Evolutionary conservation across 2,888 invertebrate species (phyloP), one percentile per base, ranked within the genome.

Genomic region (Lepidocyrtoides sp.): DNA sequence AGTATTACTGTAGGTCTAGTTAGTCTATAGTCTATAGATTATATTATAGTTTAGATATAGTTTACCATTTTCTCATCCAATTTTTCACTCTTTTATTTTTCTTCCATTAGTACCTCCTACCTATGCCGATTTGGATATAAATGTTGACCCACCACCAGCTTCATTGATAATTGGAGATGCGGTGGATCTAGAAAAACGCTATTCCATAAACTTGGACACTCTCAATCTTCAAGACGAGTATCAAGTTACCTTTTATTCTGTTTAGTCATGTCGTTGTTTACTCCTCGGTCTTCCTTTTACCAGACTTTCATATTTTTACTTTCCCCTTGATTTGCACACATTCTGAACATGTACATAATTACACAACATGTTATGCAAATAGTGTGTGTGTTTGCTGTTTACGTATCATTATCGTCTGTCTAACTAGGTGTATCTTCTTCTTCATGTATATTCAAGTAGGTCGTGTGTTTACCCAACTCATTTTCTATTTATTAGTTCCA

Each of bases 41-140:
- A n/a, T n/a, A n/a, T n/a, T n/a, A n/a, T n/a, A n/a, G n/a, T n/a
- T n/a, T n/a, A n/a, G n/a, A n/a, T n/a, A n/a, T n/a, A 41, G 0
- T 41, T 41, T 0, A 44, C 41, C 14, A 8, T 75, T 75, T 83
- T 60, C 41, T 83, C 44, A 66, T 66, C 12, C 41, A 69, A 54
- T 44, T 48, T n/a, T n/a, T n/a, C n/a, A n/a, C n/a, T n/a, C n/a
- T n/a, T n/a, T n/a, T n/a, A n/a, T n/a, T n/a, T n/a, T n/a, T n/a
- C n/a, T n/a, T n/a, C n/a, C n/a, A 20, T 26, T 63, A 91, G 91
- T 91, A 83, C 91, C 91, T 36, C 91, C 91, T 32, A 91, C 86
- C n/a, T 91, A 91, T 51, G 91, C 86, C 32, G 91, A 91, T 87
- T 91, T 91, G 82, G 91, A 91, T 60, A 63, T 91, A 57, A 91